Evolutionary conservation across 1,140 invertebrate species (phyloP), one percentile per base, ranked within the genome.

Genomic region (Coelopa frigida): DNA sequence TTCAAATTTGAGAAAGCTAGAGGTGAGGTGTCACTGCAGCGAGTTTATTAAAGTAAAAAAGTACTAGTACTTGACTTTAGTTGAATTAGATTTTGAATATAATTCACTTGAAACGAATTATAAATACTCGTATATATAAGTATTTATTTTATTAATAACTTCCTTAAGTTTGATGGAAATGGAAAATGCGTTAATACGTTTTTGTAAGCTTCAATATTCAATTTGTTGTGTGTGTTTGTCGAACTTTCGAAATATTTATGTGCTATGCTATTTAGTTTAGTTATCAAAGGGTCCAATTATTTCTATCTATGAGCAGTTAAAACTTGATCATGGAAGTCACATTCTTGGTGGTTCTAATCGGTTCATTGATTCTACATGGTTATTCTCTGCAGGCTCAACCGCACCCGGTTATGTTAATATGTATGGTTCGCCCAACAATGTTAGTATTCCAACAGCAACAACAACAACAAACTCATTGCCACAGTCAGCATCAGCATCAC

Each of bases 151-250:
- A 42, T 42, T 41, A 29, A 7, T 41, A 26, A 23, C 15, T 18
- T 23, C 14, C 32, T 29, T 42, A 42, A 15, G 22, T 42, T 42
- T 29, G 27, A 42, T 20, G 32, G 32, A 26, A 27, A 29, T 29
- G 27, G 27, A 8, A 29, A 8, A 29, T 29, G n/a, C n/a, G n/a
- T n/a, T n/a, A n/a, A n/a, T n/a, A n/a, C n/a, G n/a, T n/a, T n/a
- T n/a, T n/a, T n/a, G n/a, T n/a, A n/a, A n/a, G n/a, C n/a, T n/a
- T n/a, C n/a, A n/a, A n/a, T n/a, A n/a, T n/a, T n/a, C n/a, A n/a
- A n/a, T n/a, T n/a, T n/a, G n/a, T n/a, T n/a, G n/a, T n/a, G n/a
- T n/a, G n/a, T n/a, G n/a, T n/a, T n/a, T n/a, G n/a, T n/a, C n/a
- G n/a, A n/a, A n/a, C n/a, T n/a, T n/a, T n/a, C n/a, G n/a, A n/a